Base-by-base conservation (phyloP, 2,888 invertebrate genomes). In the Elmis aenea region DNA sequence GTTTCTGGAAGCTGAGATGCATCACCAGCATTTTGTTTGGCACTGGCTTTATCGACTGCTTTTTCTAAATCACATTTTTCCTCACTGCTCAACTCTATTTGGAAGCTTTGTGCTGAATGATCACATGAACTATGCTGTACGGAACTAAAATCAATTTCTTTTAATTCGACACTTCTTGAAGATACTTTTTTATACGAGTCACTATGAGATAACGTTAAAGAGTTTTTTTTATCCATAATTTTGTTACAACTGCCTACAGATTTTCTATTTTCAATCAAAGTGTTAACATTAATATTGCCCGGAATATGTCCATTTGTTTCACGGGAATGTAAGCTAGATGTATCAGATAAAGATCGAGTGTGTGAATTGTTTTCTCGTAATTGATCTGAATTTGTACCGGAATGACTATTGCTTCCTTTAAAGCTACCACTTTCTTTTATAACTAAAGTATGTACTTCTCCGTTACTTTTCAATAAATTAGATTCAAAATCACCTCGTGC, bases 51-150 rank as follows among this genome's bases (percentile, higher is more conserved):
- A n/a, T n/a, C n/a, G 28, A 33, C 22, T 33, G 13, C 52, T 24
- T 36, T 45, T 26, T 53, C 55, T 3, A 28, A 35, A 22, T 55
- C 55, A 5, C 39, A 33, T 39, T 54, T 51, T 25, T 57, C 55
- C n/a, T 6, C 5, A 18, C 18, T 14, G 50, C 42, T 1, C n/a
- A n/a, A n/a, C n/a, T n/a, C n/a, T n/a, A 45, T 18, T 32, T 58
- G 57, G 30, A 46, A 51, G 30, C 38, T 45, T 5, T 42, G 48
- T 23, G 51, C 42, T 5, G 40, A 37, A 41, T 52, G 46, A 27
- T 52, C 51, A 30, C 57, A 56, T n/a, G 54, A 31, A 32, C 48
- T 52, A 37, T 57, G 53, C 25, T 50, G 49, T n/a, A n/a, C n/a
- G n/a, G n/a, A n/a, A n/a, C n/a, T n/a, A n/a, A n/a, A n/a, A n/a